Percentiles rank a stretch among this genome's conserved stretches.
Conservation (phyloP, 2,888 invertebrate genomes). For the Xanthorhoe spadicearia region DNA sequence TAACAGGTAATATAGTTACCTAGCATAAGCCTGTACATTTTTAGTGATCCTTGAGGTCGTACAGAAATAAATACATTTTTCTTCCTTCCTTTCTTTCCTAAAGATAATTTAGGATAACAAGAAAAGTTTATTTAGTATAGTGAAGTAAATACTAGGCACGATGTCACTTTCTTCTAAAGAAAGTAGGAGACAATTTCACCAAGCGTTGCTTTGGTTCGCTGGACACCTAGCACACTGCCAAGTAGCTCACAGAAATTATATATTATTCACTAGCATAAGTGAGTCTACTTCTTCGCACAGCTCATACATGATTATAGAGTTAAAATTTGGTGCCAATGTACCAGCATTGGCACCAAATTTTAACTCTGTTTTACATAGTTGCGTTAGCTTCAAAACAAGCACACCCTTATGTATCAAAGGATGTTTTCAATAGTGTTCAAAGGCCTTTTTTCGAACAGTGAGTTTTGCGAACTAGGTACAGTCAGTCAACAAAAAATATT, state of each 20-base stretch:
- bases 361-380: no score
- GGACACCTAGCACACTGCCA: slow-evolving; percentile 23
- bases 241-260: slow-evolving; percentile 3
- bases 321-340: no score
- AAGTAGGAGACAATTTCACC: slow-evolving; percentile 13
- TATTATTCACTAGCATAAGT: slow-evolving; percentile 4
- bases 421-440: background rate
- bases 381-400: background rate
- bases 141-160: background rate
- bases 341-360: no score
- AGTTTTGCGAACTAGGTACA: background rate
- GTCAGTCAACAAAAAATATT: background rate
- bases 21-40: no score
- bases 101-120: no score
- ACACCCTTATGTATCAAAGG: background rate
- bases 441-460: background rate
- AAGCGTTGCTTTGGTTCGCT: slow-evolving; percentile 21
- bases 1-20: no score
- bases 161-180: slow-evolving; percentile 18
- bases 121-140: background rate
- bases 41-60: no score
- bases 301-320: no score
- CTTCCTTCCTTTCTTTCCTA: no score
- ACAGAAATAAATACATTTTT: no score
- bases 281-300: background rate